A percentile compares a stretch with the other conserved stretches of the same genome.
Evolutionary conservation across 2,888 invertebrate genomes (phyloP).

Genomic region (Exephanes ischioxanthus): DNA sequence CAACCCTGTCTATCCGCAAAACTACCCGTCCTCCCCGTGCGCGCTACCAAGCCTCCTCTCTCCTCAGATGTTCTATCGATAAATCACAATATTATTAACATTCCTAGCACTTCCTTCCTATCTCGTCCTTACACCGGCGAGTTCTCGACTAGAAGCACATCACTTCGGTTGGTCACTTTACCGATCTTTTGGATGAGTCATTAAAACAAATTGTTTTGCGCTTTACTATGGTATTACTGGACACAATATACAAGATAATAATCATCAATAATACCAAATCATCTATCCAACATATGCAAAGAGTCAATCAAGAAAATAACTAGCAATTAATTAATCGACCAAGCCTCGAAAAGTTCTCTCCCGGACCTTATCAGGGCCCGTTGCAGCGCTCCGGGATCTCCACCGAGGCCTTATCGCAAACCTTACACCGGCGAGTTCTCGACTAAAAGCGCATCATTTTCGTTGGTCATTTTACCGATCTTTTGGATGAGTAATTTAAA

Average conservation of each 20-base stretch:
- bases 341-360: too few species aligned
- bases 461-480: slow-evolving; percentile 2
- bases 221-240: neutral
- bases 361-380: too few species aligned
- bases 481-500: neutral
- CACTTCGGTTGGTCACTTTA: slow-evolving; percentile 10
- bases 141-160: slow-evolving; percentile 59
- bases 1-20: slow-evolving; percentile 27
- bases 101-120: slow-evolving; percentile 81
- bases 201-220: neutral
- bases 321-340: neutral
- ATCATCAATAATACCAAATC: neutral
- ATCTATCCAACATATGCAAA: too few species aligned
- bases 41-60: slow-evolving; percentile 37
- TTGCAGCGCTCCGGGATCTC: too few species aligned
- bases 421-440: slow-evolving; percentile 47
- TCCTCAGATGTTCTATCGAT: slow-evolving; percentile 80
- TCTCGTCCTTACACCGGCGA: slow-evolving; percentile 51
- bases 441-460: slow-evolving; percentile 37
- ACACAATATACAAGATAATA: neutral
- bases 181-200: neutral
- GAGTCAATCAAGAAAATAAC: too few species aligned
- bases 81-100: slow-evolving; percentile 84
- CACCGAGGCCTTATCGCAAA: neutral
- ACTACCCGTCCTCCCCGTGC: slow-evolving; percentile 48